Conservation (phyloP, 2,113 vertebrate genomes). For the Chelonoidis abingdonii region DNA sequence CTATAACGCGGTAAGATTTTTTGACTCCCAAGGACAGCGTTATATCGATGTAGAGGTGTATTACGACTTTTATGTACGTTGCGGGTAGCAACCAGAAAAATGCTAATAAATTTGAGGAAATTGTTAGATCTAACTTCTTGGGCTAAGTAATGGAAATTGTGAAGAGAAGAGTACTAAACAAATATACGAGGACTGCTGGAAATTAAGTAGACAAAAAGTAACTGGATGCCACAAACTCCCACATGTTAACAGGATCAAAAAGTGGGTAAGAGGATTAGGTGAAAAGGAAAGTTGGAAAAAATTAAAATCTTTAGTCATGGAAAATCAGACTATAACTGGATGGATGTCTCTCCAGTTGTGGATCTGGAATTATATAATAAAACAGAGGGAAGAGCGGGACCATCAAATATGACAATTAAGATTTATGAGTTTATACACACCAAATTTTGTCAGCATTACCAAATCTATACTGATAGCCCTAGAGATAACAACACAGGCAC, state of each 20-base stretch:
- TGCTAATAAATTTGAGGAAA: too few species aligned
- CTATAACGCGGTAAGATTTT: too few species aligned
- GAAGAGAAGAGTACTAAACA: too few species aligned
- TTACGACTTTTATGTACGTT: too few species aligned
- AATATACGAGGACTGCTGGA: too few species aligned
- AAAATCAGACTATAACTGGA: neutral
- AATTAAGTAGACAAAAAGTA: neutral
- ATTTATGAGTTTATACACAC: neutral
- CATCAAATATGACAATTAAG: neutral
- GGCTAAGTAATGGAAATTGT: too few species aligned
- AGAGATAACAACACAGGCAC: neutral
- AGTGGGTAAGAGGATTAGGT: neutral
- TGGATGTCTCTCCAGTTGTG: too few species aligned
- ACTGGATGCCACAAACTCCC: neutral
- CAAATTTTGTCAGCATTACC: neutral
- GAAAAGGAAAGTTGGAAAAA: neutral
- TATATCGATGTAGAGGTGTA: too few species aligned
- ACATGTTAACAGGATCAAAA: neutral
- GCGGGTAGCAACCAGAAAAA: too few species aligned
- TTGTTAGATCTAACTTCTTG: too few species aligned
- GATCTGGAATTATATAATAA: neutral
- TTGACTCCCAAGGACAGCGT: too few species aligned
- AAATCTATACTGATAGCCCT: neutral
- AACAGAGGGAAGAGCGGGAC: neutral
- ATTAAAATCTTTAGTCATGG: neutral